Evolutionary conservation across 2,113 vertebrate species (phyloP).

Genomic region (Pollachius pollachius): DNA sequence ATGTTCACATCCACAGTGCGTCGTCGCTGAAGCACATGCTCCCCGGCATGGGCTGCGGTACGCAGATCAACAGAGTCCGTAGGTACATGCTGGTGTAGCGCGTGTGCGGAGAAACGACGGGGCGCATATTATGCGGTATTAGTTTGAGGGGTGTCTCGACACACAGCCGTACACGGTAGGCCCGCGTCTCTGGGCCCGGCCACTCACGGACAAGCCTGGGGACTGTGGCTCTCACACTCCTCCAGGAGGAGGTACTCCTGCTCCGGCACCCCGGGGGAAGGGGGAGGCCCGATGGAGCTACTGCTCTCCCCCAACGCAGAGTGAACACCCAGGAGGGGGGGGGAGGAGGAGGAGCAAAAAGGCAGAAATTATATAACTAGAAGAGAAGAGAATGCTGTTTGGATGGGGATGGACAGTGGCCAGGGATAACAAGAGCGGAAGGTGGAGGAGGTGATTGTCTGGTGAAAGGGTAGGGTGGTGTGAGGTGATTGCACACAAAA

Average conservation of each 20-base stretch:
- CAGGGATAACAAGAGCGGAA: no score
- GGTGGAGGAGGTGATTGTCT: no score
- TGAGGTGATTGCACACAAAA: not conserved
- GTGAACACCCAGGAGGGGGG: slow-evolving; percentile 58
- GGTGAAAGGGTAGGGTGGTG: no score
- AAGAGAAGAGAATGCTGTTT: slow-evolving; percentile 7
- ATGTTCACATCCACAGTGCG: no score
- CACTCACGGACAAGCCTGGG: slow-evolving; percentile 89
- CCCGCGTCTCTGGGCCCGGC: slow-evolving; percentile 46
- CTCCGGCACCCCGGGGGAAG: slow-evolving; percentile 83
- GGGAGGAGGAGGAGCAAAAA: slow-evolving; percentile 39
- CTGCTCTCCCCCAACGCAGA: slow-evolving; percentile 17
- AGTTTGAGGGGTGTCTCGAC: not conserved
- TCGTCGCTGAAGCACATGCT: not conserved
- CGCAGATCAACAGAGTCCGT: no score
- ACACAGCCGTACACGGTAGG: not conserved
- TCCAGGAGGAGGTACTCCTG: slow-evolving; percentile 94
- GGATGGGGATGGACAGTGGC: not conserved
- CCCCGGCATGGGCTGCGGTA: no score
- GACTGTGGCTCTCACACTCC: slow-evolving; percentile 97
- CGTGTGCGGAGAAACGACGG: no score
- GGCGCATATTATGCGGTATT: no score
- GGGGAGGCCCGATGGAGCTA: slow-evolving; percentile 81
- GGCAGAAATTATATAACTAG: slow-evolving; percentile 3
- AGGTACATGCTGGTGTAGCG: no score